phyloP scores from a whole-genome alignment of 2,888 invertebrate species.

The Lacanobia oleracea region DNA sequence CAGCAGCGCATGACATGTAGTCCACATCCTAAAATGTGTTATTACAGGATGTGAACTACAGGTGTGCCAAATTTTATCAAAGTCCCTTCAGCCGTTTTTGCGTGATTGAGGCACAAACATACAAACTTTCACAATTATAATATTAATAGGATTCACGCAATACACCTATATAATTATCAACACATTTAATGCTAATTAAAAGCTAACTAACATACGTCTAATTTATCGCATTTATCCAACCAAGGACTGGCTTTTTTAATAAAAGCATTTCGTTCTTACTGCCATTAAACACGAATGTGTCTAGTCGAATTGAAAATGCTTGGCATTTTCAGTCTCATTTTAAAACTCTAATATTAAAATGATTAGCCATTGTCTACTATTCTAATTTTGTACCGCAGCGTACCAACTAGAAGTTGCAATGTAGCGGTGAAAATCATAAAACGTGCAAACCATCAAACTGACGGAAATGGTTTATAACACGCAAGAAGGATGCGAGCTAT shows the following conservation, averaged over 20 bases:
- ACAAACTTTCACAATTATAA: too few relatives aligned
- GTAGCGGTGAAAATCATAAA: conserved; percentile 79
- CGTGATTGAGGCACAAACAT: too few relatives aligned
- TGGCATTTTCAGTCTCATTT: conserved; percentile 32
- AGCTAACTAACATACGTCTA: conserved; percentile 35
- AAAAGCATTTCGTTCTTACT: conserved; percentile 19
- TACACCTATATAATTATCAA: conserved; percentile 25
- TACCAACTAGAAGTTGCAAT: conserved; percentile 74
- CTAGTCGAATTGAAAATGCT: conserved; percentile 23
- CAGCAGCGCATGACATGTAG: too few relatives aligned
- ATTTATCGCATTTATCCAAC: conserved; percentile 32
- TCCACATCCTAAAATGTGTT: too few relatives aligned
- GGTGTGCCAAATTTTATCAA: too few relatives aligned
- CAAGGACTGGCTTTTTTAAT: conserved; percentile 27
- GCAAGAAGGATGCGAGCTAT: conserved; percentile 80
- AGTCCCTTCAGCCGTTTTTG: too few relatives aligned
- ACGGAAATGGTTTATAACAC: conserved; percentile 82
- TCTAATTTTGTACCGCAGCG: conserved; percentile 63
- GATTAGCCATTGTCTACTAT: conserved; percentile 45
- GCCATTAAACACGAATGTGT: conserved; percentile 43
- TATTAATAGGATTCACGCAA: too few relatives aligned
- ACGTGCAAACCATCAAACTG: conserved; percentile 79
- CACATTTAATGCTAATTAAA: conserved; percentile 46
- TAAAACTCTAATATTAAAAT: conserved; percentile 62
- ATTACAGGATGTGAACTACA: too few relatives aligned